Evolutionary conservation across 1,140 invertebrate species (phyloP).

Genomic region (Sycobia sp.): DNA sequence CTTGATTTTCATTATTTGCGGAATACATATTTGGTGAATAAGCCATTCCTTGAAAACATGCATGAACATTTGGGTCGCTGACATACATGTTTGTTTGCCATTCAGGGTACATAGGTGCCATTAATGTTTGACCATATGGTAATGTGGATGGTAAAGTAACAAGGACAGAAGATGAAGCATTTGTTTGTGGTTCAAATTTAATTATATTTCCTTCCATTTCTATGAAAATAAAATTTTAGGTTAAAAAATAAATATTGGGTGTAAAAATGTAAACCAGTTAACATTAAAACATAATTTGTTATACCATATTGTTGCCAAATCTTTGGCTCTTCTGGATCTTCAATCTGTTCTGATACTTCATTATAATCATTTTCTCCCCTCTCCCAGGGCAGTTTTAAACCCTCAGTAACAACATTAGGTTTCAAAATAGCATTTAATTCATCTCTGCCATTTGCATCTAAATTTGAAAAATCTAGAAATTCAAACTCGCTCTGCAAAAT

Average conservation of each 20-base stretch:
- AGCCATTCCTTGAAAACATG: conserved; percentile 38
- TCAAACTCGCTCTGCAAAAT: conserved; percentile 52
- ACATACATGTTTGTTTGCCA: conserved; percentile 42
- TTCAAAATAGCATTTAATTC: conserved; percentile 51
- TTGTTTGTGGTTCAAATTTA: conserved; percentile 28
- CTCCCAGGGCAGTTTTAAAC: conserved; percentile 57
- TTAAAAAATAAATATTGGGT: too few species aligned
- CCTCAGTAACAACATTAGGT: conserved; percentile 41
- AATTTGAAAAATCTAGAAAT: conserved; percentile 55
- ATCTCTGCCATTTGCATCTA: conserved; percentile 51
- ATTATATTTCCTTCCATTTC: conserved; percentile 32
- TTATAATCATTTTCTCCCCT: conserved; percentile 43
- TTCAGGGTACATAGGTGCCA: conserved; percentile 41
- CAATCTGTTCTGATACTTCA: conserved; percentile 34
- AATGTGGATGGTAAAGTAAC: conserved; percentile 39
- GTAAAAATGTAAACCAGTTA: neutral
- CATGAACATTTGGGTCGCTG: conserved; percentile 40
- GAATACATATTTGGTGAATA: conserved; percentile 41
- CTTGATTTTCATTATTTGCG: conserved; percentile 40
- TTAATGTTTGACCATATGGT: conserved; percentile 39
- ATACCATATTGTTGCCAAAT: conserved; percentile 52
- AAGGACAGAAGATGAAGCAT: conserved; percentile 29
- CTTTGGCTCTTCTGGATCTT: conserved; percentile 41
- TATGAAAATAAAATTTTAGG: conserved; percentile 3
- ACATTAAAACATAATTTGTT: neutral